Conservation (phyloP, 2,888 invertebrate genomes). For the Dynastes maya region DNA sequence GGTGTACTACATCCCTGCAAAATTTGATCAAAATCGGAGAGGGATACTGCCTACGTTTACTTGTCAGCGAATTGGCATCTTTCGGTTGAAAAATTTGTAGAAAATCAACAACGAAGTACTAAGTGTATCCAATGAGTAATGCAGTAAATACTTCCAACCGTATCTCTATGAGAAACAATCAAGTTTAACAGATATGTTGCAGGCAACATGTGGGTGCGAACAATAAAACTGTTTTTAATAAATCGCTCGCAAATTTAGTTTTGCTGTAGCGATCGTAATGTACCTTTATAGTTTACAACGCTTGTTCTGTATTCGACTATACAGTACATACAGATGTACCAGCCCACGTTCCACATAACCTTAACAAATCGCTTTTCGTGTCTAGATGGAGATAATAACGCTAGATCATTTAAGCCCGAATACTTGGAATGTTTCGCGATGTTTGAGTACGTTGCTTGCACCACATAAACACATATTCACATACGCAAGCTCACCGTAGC, state of each 20-base stretch:
- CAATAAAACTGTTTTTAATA: neutral
- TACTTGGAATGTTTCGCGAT: slow-evolving; percentile 9
- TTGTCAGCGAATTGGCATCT: too few relatives aligned
- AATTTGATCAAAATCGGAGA: too few relatives aligned
- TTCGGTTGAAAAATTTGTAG: too few relatives aligned
- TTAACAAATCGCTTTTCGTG: slow-evolving; percentile 33
- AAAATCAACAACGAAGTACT: too few relatives aligned
- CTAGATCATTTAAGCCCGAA: slow-evolving; percentile 37
- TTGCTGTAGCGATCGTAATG: slow-evolving; percentile 8
- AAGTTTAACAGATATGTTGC: neutral
- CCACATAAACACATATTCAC: neutral
- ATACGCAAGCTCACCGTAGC: slow-evolving; percentile 8
- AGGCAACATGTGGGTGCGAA: neutral
- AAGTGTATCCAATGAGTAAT: too few relatives aligned
- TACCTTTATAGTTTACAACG: neutral
- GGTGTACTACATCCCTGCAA: too few relatives aligned
- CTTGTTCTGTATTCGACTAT: neutral
- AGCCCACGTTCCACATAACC: slow-evolving; percentile 21
- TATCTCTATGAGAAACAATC: too few relatives aligned
- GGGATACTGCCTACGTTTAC: too few relatives aligned
- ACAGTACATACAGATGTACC: neutral
- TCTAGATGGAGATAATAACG: slow-evolving; percentile 32
- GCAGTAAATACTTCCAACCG: too few relatives aligned
- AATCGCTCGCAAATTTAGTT: neutral
- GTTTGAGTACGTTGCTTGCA: neutral